Percentiles rank a stretch among this genome's conserved stretches.
Evolutionary conservation across 1,140 invertebrate genomes (phyloP).

Genomic region (Drosophila pachea): DNA sequence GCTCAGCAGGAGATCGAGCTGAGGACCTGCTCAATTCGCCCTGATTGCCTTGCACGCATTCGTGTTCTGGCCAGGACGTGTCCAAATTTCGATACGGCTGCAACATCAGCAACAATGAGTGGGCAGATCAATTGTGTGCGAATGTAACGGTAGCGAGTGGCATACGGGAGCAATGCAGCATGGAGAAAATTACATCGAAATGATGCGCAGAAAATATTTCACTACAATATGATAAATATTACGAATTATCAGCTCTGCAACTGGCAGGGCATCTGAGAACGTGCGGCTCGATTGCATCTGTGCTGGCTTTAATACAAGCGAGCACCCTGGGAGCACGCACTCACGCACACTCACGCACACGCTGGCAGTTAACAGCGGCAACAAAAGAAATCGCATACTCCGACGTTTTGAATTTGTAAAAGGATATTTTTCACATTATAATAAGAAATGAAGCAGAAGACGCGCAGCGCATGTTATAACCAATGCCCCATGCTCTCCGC

Average conservation of each 20-base stretch:
- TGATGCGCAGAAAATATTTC: slow-evolving; percentile 63
- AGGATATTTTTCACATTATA: slow-evolving; percentile 77
- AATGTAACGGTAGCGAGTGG: slow-evolving; percentile 23
- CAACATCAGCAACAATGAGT: slow-evolving; percentile 24
- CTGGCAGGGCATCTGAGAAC: slow-evolving; percentile 39
- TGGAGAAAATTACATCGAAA: slow-evolving; percentile 55
- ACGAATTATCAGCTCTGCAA: slow-evolving; percentile 13
- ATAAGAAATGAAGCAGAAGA: slow-evolving; percentile 74
- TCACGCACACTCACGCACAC: slow-evolving; percentile 3
- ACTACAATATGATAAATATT: slow-evolving; percentile 63
- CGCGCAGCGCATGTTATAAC: slow-evolving; percentile 63
- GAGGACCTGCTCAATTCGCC: too few relatives aligned
- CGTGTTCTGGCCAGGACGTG: neutral
- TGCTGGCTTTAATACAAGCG: slow-evolving; percentile 51
- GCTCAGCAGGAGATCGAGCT: too few relatives aligned
- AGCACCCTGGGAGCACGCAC: slow-evolving; percentile 40
- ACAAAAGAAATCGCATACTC: slow-evolving; percentile 75
- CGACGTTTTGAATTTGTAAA: slow-evolving; percentile 74
- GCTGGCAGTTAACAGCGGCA: slow-evolving; percentile 54
- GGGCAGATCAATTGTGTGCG: slow-evolving; percentile 10
- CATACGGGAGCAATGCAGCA: slow-evolving; percentile 29
- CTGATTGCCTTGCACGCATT: neutral
- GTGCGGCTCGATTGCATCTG: slow-evolving; percentile 43
- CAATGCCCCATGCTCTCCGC: neutral
- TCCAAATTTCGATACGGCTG: neutral